Evolutionary conservation across 2,888 invertebrate genomes (phyloP).

Genomic region (Thera britannica): DNA sequence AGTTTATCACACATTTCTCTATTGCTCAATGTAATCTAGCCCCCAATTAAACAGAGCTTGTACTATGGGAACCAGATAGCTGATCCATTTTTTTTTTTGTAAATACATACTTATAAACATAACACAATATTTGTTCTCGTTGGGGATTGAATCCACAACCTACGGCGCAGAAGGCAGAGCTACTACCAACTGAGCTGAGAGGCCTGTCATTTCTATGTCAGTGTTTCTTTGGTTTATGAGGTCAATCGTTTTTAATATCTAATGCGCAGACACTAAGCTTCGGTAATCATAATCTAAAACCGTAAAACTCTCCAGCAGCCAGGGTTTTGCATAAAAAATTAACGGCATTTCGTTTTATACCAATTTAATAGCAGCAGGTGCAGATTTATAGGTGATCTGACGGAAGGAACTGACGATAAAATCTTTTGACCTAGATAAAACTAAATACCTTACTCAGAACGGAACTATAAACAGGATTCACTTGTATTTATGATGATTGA

Average conservation of each 20-base stretch:
- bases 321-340: conserved; percentile 32
- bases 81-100: too few relatives aligned
- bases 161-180: too few relatives aligned
- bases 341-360: conserved; percentile 29
- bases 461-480: conserved; percentile 25
- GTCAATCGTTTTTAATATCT: too few relatives aligned
- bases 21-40: too few relatives aligned
- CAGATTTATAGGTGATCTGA: conserved; percentile 37
- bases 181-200: too few relatives aligned
- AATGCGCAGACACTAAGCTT: not conserved
- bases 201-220: too few relatives aligned
- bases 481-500: conserved; percentile 16
- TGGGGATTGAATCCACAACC: too few relatives aligned
- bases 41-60: too few relatives aligned
- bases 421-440: conserved; percentile 39
- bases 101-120: too few relatives aligned
- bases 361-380: conserved; percentile 33
- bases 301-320: conserved; percentile 24
- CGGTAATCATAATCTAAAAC: conserved; percentile 8
- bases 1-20: not conserved
- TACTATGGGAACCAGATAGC: too few relatives aligned
- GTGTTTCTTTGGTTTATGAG: too few relatives aligned
- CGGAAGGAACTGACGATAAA: conserved; percentile 38
- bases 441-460: conserved; percentile 20
- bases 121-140: too few relatives aligned